phyloP scores from a whole-genome alignment of 2,888 invertebrate genomes.

The Emmelina monodactyla region DNA sequence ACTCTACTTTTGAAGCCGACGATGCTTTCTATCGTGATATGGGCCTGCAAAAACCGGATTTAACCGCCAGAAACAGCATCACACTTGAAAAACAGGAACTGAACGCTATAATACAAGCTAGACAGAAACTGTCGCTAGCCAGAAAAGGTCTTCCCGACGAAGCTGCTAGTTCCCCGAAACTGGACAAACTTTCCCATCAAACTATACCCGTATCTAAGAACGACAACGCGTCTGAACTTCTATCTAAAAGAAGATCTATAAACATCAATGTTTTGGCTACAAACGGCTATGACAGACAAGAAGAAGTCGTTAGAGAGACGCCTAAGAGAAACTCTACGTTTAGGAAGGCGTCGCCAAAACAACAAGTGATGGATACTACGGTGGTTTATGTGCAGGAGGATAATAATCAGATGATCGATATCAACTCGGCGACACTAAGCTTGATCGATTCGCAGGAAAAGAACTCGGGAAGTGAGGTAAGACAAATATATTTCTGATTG shows the following conservation, averaged over 20 bases:
- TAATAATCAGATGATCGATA: constrained; percentile 41
- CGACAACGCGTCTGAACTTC: constrained; percentile 48
- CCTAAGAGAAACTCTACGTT: constrained; percentile 50
- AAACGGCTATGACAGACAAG: constrained; percentile 31
- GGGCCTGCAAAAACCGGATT: constrained; percentile 34
- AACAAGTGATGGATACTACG: constrained; percentile 37
- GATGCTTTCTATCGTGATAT: constrained; percentile 53
- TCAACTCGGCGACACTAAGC: constrained; percentile 52
- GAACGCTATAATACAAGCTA: constrained; percentile 55
- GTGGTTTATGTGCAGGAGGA: constrained; percentile 41
- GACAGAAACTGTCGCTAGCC: constrained; percentile 51
- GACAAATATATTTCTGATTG: constrained; percentile 10
- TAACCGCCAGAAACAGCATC: constrained; percentile 29
- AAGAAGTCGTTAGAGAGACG: constrained; percentile 36
- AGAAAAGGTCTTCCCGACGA: constrained; percentile 46
- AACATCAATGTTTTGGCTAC: constrained; percentile 17
- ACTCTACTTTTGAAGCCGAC: constrained; percentile 39
- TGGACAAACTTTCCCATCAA: constrained; percentile 47
- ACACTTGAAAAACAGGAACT: constrained; percentile 48
- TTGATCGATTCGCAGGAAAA: constrained; percentile 38
- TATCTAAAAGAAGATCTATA: constrained; percentile 39
- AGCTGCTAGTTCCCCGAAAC: constrained; percentile 29
- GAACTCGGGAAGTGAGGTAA: constrained; percentile 33
- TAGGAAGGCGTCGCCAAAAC: constrained; percentile 39
- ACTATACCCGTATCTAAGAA: constrained; percentile 49